Evolutionary conservation across 92 coral and sea anemone genomes (phyloP).

Genomic region (Palythoa grandis): DNA sequence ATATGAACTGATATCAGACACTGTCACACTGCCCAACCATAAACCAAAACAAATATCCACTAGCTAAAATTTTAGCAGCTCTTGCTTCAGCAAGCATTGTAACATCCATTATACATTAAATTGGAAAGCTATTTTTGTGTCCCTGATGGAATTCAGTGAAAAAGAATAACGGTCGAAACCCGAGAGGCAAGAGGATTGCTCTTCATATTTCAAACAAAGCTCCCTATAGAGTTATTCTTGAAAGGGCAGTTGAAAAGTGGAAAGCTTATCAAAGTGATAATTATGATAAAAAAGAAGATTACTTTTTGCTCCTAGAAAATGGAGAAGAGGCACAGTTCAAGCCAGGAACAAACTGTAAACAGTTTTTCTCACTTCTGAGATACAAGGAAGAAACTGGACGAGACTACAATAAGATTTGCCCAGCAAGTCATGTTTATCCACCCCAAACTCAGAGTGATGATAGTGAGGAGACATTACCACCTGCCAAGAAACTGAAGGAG

Average conservation of each 20-base stretch:
- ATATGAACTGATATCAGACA: slow-evolving; percentile 14
- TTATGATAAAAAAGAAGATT: slow-evolving; percentile 54
- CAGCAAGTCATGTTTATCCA: slow-evolving; percentile 32
- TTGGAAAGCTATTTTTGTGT: no score
- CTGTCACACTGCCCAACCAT: background rate
- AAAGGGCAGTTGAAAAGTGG: slow-evolving; percentile 63
- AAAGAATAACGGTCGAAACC: slow-evolving; percentile 44
- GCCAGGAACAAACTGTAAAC: slow-evolving; percentile 51
- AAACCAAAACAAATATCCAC: background rate
- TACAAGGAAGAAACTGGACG: slow-evolving; percentile 59
- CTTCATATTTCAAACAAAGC: slow-evolving; percentile 37
- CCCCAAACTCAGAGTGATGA: slow-evolving; percentile 36
- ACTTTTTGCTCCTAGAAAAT: slow-evolving; percentile 54
- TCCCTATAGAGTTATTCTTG: slow-evolving; percentile 45
- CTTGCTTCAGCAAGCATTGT: slow-evolving; percentile 20
- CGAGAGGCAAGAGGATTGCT: slow-evolving; percentile 44
- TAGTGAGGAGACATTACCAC: slow-evolving; percentile 39
- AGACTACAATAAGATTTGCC: slow-evolving; percentile 61
- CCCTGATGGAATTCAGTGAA: background rate
- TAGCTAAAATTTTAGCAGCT: slow-evolving; percentile 3
- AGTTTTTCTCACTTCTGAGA: slow-evolving; percentile 48
- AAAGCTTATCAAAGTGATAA: slow-evolving; percentile 45
- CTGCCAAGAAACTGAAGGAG: slow-evolving; percentile 18
- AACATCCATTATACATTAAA: background rate
- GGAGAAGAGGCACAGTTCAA: slow-evolving; percentile 55